phyloP scores from a whole-genome alignment of 2,797 vertebrate genomes.

The Babyrousa celebensis region DNA sequence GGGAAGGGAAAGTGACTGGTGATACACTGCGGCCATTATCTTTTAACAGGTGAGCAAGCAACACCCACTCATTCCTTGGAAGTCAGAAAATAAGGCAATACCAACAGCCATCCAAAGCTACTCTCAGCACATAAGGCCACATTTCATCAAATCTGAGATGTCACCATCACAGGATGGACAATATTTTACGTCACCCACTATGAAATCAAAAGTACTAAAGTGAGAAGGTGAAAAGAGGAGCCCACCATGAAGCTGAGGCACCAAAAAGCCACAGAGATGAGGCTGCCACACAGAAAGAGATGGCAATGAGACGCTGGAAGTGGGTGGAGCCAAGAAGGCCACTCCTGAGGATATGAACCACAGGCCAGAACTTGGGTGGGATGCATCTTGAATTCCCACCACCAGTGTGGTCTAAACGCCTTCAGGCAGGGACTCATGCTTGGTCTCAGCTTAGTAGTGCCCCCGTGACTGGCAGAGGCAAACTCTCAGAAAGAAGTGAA shows the following conservation, averaged over 20 bases:
- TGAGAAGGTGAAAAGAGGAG: background rate
- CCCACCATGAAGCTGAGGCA: background rate
- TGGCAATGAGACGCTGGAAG: background rate
- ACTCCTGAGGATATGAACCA: background rate
- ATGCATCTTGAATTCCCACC: background rate
- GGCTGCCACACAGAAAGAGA: background rate
- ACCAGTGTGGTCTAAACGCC: background rate
- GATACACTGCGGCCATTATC: background rate
- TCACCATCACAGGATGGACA: background rate
- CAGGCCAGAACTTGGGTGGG: fast-evolving
- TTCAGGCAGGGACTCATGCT: background rate
- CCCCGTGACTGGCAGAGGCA: background rate
- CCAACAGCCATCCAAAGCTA: background rate
- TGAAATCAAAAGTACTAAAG: background rate
- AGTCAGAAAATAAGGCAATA: background rate
- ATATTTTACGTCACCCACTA: background rate
- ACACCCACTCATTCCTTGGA: background rate
- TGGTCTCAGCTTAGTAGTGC: background rate
- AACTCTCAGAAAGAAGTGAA: background rate
- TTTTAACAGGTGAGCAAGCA: background rate
- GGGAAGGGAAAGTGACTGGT: background rate
- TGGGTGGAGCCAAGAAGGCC: background rate
- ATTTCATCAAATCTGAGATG: background rate
- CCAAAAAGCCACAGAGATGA: background rate
- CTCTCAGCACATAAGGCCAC: background rate